phyloP scores from a whole-genome alignment of 2,888 invertebrate species.

The Metallyticus violacea region DNA sequence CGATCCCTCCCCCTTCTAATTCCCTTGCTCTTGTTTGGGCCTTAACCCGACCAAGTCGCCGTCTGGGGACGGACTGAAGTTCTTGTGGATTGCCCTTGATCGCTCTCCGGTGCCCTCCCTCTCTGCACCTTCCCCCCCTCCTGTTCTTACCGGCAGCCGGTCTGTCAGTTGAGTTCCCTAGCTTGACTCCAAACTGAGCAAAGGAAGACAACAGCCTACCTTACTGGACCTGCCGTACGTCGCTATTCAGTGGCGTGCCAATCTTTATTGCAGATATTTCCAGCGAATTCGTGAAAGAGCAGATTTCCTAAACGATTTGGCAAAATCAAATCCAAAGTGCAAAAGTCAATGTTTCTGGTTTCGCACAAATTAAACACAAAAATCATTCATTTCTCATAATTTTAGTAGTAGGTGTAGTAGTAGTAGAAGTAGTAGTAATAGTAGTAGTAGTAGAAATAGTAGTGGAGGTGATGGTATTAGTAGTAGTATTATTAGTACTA shows the following conservation, averaged over 20 bases:
- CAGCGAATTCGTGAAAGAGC: too few relatives aligned
- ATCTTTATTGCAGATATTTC: neutral
- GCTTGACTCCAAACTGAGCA: neutral
- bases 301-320: too few relatives aligned
- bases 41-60: neutral
- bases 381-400: too few relatives aligned
- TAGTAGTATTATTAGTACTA: too few relatives aligned
- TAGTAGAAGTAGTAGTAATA: too few relatives aligned
- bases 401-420: too few relatives aligned
- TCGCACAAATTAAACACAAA: too few relatives aligned
- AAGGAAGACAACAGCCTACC: neutral
- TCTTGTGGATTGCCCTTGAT: slow-evolving; percentile 11
- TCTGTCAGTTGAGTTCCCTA: neutral
- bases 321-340: too few relatives aligned
- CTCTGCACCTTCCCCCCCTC: neutral
- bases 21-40: neutral
- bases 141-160: neutral
- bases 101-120: neutral
- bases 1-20: neutral
- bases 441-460: too few relatives aligned
- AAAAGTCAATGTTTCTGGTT: too few relatives aligned
- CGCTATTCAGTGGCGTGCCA: neutral
- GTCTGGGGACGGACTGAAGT: slow-evolving; percentile 9
- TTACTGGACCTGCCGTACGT: neutral
- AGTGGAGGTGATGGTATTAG: too few relatives aligned